Conservation (phyloP, 2,797 vertebrate genomes). For the Pampus argenteus region DNA sequence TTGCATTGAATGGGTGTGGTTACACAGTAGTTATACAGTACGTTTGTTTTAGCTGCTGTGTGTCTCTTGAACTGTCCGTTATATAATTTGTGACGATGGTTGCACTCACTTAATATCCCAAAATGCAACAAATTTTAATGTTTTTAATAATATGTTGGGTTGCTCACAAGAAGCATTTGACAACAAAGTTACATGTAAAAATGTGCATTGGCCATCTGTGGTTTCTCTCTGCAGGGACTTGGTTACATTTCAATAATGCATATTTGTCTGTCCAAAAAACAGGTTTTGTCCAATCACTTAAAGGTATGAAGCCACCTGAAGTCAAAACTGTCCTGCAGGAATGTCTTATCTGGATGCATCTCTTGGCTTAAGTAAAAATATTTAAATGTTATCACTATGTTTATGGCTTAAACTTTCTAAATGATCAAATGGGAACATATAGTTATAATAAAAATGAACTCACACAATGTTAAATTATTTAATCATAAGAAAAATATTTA, state of each 20-base stretch:
- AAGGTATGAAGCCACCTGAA: neutral
- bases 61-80: neutral
- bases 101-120: neutral
- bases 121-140: too few species aligned
- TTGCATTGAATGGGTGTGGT: slow-evolving; percentile 1
- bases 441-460: neutral
- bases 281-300: neutral
- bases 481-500: slow-evolving; percentile 17
- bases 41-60: too few species aligned
- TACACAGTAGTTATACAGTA: neutral
- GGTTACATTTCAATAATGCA: neutral
- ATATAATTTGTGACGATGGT: neutral
- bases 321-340: too few species aligned
- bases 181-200: neutral
- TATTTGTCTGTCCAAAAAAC: too few species aligned
- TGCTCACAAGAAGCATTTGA: neutral
- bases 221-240: neutral
- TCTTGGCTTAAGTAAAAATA: too few species aligned
- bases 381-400: neutral
- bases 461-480: slow-evolving; percentile 11
- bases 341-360: too few species aligned
- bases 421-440: neutral
- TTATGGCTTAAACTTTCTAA: neutral
- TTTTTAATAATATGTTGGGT: too few species aligned
- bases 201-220: neutral